These are phyloP conservation scores for Acanthaster planci DNA, from an alignment of 35 echinoderm and acorn worm species.

Conservation along the genomic window DNA sequence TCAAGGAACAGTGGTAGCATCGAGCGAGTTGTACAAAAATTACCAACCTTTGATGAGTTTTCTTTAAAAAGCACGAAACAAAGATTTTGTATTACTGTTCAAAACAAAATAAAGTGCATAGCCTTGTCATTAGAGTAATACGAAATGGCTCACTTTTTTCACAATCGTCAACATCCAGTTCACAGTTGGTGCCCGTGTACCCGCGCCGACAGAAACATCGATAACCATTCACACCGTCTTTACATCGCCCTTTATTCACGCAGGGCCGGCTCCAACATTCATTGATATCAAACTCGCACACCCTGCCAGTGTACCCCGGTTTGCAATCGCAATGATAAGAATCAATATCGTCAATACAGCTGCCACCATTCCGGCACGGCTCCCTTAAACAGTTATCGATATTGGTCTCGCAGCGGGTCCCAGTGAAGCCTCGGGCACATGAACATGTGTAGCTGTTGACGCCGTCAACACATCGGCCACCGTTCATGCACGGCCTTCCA, in stretches of 20 bases:
- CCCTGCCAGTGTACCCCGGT: constrained; percentile 22
- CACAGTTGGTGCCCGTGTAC: constrained; percentile 56
- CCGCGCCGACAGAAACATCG: not conserved
- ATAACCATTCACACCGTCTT: too few relatives aligned
- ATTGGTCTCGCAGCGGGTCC: constrained; percentile 53
- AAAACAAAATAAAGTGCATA: too few relatives aligned
- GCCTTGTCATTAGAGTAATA: too few relatives aligned
- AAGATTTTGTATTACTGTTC: too few relatives aligned
- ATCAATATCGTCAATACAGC: constrained; percentile 7
- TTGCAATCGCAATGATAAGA: not conserved
- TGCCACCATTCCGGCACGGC: constrained; percentile 36
- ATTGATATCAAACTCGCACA: constrained; percentile 47
- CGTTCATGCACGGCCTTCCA: constrained; percentile 34
- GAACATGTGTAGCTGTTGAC: constrained; percentile 41
- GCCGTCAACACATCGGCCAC: constrained; percentile 45
- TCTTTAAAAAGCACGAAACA: too few relatives aligned
- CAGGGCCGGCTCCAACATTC: constrained; percentile 78
- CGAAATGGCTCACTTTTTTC: not conserved
- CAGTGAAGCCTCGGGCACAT: constrained; percentile 31
- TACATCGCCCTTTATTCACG: not conserved
- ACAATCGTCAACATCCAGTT: constrained; percentile 61
- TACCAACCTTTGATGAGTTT: too few relatives aligned
- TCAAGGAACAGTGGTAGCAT: too few relatives aligned
- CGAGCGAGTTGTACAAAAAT: too few relatives aligned
- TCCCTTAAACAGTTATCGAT: constrained; percentile 36